phyloP scores from a whole-genome alignment of 2,113 vertebrate species.

The Aix galericulata region DNA sequence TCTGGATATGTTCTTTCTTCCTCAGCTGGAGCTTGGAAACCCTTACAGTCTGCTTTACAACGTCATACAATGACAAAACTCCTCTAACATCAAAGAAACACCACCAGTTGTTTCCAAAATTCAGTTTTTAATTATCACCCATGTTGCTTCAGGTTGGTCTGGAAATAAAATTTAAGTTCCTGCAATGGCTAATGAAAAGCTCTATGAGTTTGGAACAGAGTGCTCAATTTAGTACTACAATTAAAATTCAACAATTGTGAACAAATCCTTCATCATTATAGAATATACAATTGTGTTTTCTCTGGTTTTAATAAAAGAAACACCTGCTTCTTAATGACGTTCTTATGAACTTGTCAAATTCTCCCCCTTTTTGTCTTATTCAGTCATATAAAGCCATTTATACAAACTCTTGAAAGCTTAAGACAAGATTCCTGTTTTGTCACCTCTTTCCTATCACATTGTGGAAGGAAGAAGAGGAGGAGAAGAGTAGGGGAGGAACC shows the following conservation, averaged over 20 bases:
- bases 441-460: neutral
- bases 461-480: neutral
- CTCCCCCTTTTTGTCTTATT: neutral
- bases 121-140: neutral
- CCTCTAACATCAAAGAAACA: neutral
- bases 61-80: neutral
- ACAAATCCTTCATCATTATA: neutral
- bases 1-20: neutral
- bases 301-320: neutral
- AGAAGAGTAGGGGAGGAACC: neutral
- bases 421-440: neutral
- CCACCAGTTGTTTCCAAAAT: neutral
- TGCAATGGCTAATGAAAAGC: neutral
- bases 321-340: neutral
- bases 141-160: neutral
- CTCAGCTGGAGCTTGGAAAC: neutral
- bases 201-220: neutral
- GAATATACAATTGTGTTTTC: neutral
- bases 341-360: neutral
- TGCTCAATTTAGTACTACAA: neutral
- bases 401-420: neutral
- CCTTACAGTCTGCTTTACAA: neutral
- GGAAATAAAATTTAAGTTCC: neutral
- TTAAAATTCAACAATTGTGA: neutral
- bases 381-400: neutral